Base-by-base conservation (phyloP, 2,888 invertebrate species). In the Synergus umbraculus region DNA sequence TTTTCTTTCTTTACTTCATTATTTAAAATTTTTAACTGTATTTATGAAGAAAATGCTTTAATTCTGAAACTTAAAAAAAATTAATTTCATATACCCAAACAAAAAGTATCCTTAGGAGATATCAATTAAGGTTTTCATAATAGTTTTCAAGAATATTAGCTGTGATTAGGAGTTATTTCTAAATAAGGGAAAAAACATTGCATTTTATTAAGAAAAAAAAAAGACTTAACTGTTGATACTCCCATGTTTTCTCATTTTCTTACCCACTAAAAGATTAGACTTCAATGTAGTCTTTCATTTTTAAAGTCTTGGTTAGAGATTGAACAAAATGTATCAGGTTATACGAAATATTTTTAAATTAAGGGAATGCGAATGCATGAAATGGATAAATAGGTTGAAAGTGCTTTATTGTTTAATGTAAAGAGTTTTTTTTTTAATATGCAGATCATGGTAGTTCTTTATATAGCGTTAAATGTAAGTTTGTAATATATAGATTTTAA, bases 401-500 rank as follows among this genome's bases (percentile, higher is more conserved):
- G 37, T 37, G 37, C 37, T 73, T 54, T 54, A 73, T 41, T 58
- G 73, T 73, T 54, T 54, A 73, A 54, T 73, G 73, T 73, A 73
- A 73, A 58, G 41, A 73, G 54, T 37, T 5, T 29, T 29, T 69
- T 73, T 66, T 58, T 12, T 15, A 54, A 73, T 37, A 54, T 37
- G 37, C 37, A 54, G 54, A 54, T 73, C 54, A 37, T 54, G 37
- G 73, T 37, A 73, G 37, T 73, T 49, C 37, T 37, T 54, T 73
- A 18, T 12, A n/a, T 73, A 73, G 54, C 37, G 37, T 73, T 5
- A 69, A 49, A 49, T 73, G 37, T 73, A 73, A 73, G 73, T 54
- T 73, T 73, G 73, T 73, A 73, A 73, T 73, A 73, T 73, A 73
- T 54, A 73, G 73, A 73, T 73, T 73, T 73, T 54, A 73, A 73